These are phyloP conservation scores for Galemys pyrenaicus DNA, from an alignment of 2,113 vertebrate genomes.

Conservation along the genomic window DNA sequence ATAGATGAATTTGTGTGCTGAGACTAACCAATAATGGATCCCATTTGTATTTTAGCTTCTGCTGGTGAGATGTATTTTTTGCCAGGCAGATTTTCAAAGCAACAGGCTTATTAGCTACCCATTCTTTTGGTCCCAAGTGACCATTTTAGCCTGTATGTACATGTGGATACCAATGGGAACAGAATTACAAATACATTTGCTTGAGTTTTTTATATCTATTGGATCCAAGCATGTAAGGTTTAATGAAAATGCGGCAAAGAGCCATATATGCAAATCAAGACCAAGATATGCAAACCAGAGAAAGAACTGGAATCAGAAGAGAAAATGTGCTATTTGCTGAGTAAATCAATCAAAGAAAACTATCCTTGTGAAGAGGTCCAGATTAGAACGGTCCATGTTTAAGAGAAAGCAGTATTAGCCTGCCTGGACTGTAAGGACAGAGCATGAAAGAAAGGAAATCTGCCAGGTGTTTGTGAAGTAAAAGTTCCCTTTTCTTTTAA, in stretches of 20 bases:
- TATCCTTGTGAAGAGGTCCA: neutral
- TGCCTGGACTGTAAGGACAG: slow-evolving; percentile 71
- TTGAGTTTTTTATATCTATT: neutral
- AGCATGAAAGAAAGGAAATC: slow-evolving; percentile 67
- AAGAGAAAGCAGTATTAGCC: slow-evolving; percentile 57
- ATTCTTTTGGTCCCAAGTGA: neutral
- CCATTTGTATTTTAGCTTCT: slow-evolving; percentile 32
- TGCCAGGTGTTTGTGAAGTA: slow-evolving; percentile 84
- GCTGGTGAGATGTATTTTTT: neutral
- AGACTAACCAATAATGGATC: slow-evolving; percentile 31
- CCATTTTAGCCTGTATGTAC: neutral
- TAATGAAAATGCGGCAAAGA: slow-evolving; percentile 7
- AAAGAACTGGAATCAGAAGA: neutral
- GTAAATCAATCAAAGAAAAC: slow-evolving; percentile 4
- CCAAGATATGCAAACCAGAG: neutral
- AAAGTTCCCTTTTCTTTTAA: slow-evolving; percentile 87
- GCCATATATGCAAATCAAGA: neutral
- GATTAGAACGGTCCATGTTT: slow-evolving; percentile 48
- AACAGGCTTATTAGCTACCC: neutral
- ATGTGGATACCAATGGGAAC: neutral
- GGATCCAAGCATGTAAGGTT: neutral
- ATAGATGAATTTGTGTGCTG: slow-evolving; percentile 42
- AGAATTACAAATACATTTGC: neutral
- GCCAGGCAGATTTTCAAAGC: slow-evolving; percentile 42
- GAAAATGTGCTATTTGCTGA: slow-evolving; percentile 30